Conservation (phyloP, 2,113 vertebrate species). For the Anser brachyrhynchus region DNA sequence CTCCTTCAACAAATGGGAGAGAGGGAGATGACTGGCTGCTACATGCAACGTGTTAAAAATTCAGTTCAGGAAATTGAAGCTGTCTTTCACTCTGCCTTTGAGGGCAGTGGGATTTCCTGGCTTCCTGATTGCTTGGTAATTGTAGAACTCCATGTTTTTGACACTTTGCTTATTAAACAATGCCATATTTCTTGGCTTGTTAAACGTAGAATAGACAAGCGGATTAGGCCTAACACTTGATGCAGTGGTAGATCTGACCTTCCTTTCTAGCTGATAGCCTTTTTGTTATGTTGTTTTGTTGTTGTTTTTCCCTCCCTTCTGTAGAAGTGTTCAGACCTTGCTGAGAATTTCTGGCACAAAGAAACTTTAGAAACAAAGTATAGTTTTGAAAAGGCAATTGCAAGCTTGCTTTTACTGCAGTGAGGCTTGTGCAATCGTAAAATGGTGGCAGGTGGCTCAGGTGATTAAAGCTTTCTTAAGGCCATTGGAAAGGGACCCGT, state of each 20-base stretch:
- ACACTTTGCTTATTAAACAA: background rate
- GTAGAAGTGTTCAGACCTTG: background rate
- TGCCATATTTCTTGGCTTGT: background rate
- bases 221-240: background rate
- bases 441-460: slow-evolving; percentile 54
- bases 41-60: background rate
- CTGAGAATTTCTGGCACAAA: background rate
- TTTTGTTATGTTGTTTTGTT: background rate
- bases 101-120: slow-evolving; percentile 34
- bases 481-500: background rate
- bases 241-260: background rate
- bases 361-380: background rate
- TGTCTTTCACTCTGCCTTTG: slow-evolving; percentile 47
- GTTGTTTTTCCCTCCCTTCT: background rate
- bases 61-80: background rate
- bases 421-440: slow-evolving; percentile 19
- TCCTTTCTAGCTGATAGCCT: background rate
- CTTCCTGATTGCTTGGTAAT: slow-evolving; percentile 10
- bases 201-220: background rate
- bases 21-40: slow-evolving; percentile 50
- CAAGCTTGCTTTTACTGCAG: slow-evolving; percentile 10
- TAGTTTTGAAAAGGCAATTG: slow-evolving; percentile 7
- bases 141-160: background rate
- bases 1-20: slow-evolving; percentile 53
- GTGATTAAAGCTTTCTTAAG: slow-evolving; percentile 39